These are phyloP conservation scores for Phainopepla nitens DNA, from an alignment of 2,113 vertebrate species.

Conservation along the genomic window DNA sequence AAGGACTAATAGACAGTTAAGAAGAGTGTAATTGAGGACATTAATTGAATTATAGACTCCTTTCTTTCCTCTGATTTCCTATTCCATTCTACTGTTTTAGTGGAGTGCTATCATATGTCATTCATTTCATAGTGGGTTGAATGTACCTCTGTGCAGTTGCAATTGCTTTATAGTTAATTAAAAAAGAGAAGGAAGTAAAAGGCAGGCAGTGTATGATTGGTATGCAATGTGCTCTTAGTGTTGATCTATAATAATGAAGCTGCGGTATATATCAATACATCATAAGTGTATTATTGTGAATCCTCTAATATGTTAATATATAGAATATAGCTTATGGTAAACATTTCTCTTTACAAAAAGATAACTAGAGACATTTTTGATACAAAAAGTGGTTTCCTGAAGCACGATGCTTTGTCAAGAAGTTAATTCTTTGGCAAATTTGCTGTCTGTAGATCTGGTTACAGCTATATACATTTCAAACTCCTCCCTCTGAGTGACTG, in stretches of 20 bases:
- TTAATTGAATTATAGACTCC: constrained; percentile 29
- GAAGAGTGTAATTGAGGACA: constrained; percentile 6
- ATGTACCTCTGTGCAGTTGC: background rate
- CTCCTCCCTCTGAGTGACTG: background rate
- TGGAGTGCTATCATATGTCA: background rate
- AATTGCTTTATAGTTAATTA: background rate
- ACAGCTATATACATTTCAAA: background rate
- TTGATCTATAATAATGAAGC: background rate
- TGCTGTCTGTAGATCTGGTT: background rate
- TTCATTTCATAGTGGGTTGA: background rate
- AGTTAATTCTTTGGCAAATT: background rate
- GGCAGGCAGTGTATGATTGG: background rate
- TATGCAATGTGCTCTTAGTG: background rate
- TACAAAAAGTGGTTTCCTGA: background rate
- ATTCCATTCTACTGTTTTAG: background rate
- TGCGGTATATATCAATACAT: background rate
- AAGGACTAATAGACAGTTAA: constrained; percentile 35
- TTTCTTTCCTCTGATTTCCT: constrained; percentile 45
- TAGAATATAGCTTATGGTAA: background rate
- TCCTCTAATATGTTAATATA: background rate
- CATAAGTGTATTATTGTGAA: background rate
- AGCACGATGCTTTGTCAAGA: background rate
- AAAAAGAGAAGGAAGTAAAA: background rate
- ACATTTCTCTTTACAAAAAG: background rate
- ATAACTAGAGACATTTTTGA: background rate